phyloP scores from a whole-genome alignment of 2,888 invertebrate genomes.

The Zygaena filipendulae region DNA sequence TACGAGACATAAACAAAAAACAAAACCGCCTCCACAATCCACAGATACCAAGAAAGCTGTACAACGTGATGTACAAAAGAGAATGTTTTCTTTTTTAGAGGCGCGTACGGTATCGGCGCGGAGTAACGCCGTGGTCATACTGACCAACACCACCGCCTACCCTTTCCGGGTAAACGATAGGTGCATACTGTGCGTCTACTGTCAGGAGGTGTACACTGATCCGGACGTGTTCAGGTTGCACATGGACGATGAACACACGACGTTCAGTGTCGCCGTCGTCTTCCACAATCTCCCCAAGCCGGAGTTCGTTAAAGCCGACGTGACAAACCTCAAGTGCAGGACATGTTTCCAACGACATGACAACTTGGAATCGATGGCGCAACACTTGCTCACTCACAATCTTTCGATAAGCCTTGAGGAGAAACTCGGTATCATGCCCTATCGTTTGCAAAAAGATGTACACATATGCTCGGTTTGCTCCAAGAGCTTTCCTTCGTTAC shows the following conservation, averaged over 20 bases:
- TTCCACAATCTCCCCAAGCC: conserved; percentile 46
- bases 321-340: conserved; percentile 40
- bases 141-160: conserved; percentile 50
- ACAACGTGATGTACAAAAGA: too few relatives aligned
- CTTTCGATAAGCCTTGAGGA: conserved; percentile 27
- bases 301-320: conserved; percentile 50
- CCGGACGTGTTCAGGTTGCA: conserved; percentile 39
- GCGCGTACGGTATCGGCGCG: conserved; percentile 41
- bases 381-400: conserved; percentile 30
- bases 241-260: conserved; percentile 41
- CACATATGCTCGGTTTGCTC: conserved; percentile 43
- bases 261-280: conserved; percentile 40
- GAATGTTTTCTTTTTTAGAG: conserved; percentile 52
- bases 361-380: conserved; percentile 30
- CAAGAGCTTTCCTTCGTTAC: conserved; percentile 40
- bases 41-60: too few relatives aligned
- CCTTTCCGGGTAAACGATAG: conserved; percentile 57
- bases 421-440: conserved; percentile 51
- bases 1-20: too few relatives aligned
- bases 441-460: conserved; percentile 32
- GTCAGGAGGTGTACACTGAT: conserved; percentile 46
- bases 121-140: conserved; percentile 44
- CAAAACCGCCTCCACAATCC: too few relatives aligned
- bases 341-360: conserved; percentile 26
- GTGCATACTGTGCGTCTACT: conserved; percentile 53